Evolutionary conservation across 2,797 vertebrate genomes (phyloP).

Genomic region (Xiphophorus birchmanni): DNA sequence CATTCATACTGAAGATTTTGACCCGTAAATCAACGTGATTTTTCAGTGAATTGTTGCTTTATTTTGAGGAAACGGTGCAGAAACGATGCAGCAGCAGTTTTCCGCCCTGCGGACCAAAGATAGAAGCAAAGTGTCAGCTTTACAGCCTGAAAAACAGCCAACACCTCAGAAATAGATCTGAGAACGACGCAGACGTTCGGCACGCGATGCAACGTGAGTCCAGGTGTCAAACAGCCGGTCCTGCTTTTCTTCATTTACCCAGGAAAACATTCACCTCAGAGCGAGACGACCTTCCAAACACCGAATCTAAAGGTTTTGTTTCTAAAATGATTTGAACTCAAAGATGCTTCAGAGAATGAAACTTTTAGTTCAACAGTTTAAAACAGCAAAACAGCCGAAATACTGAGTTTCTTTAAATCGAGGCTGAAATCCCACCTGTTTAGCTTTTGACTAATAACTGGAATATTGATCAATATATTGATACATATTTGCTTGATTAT

Average conservation of each 20-base stretch:
- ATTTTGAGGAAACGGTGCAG: neutral
- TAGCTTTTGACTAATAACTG: no score
- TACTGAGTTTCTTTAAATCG: no score
- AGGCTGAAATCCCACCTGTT: no score
- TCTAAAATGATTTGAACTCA: neutral
- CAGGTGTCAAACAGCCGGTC: neutral
- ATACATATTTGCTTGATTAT: no score
- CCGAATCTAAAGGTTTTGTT: neutral
- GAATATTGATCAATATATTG: no score
- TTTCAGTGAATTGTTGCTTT: neutral
- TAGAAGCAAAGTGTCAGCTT: neutral
- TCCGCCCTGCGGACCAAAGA: neutral
- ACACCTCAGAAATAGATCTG: conserved; percentile 48
- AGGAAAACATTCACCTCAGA: neutral
- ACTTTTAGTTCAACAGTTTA: neutral
- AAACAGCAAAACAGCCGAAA: no score
- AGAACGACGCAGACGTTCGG: conserved; percentile 15
- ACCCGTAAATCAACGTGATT: neutral
- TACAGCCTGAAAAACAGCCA: neutral
- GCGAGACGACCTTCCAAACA: neutral
- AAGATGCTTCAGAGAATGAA: neutral
- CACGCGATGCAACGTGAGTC: conserved; percentile 12
- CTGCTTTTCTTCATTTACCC: neutral
- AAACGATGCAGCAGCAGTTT: neutral
- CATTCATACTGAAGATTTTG: neutral